phyloP scores from a whole-genome alignment of 2,797 vertebrate species.

The Onychomys torridus region DNA sequence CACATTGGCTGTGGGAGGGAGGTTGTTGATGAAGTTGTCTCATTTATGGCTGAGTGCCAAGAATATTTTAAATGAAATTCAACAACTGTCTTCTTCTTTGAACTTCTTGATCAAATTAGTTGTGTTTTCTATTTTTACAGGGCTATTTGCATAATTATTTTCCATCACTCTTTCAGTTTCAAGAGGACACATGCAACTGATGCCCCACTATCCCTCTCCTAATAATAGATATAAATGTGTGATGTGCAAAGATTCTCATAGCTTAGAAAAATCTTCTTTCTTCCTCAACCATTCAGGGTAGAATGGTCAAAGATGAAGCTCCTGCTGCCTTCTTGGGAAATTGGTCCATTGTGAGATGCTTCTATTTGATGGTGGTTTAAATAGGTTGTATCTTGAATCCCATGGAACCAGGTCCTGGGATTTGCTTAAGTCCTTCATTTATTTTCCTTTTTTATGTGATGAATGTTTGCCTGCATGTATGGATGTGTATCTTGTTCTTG shows the following conservation, averaged over 20 bases:
- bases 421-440: conserved; percentile 52
- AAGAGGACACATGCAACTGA: not conserved
- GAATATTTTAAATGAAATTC: conserved; percentile 46
- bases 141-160: not conserved
- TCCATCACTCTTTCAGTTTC: not conserved
- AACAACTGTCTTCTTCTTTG: not conserved
- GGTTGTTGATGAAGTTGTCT: not conserved
- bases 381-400: not conserved
- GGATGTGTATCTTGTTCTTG: not conserved
- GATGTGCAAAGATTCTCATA: not conserved
- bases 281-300: not conserved
- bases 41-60: not conserved
- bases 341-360: not conserved
- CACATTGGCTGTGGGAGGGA: not conserved
- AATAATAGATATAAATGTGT: not conserved
- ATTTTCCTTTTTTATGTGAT: not conserved
- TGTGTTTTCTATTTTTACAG: conserved; percentile 34
- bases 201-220: not conserved
- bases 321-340: not conserved
- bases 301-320: not conserved
- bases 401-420: not conserved
- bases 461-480: not conserved
- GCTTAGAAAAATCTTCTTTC: not conserved
- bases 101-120: conserved; percentile 49
- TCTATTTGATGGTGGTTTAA: not conserved